Conservation (phyloP, 2,113 vertebrate species). For the Alectura lathami region DNA sequence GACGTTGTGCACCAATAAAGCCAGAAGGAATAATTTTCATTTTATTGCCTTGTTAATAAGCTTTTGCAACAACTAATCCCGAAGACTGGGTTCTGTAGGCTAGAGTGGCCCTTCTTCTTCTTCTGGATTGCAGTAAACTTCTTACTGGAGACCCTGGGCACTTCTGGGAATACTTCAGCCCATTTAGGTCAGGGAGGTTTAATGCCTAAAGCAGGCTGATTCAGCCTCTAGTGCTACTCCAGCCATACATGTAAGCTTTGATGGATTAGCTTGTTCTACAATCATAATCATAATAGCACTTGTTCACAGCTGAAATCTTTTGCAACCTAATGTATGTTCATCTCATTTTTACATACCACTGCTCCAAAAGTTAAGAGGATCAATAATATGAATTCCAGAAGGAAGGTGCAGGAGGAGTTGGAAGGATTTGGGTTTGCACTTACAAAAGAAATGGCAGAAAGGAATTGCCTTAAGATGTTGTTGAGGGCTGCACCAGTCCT, state of each 20-base stretch:
- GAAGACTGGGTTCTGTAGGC: background rate
- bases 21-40: conserved; percentile 42
- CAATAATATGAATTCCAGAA: background rate
- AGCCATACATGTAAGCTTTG: background rate
- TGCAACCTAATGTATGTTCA: background rate
- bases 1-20: conserved; percentile 58
- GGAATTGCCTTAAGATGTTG: background rate
- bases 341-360: background rate
- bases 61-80: conserved; percentile 30
- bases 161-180: background rate
- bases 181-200: background rate
- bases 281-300: background rate
- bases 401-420: background rate
- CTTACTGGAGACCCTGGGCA: background rate
- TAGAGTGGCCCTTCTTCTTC: background rate
- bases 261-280: conserved; percentile 1
- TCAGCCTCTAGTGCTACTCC: background rate
- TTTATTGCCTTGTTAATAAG: conserved; percentile 58
- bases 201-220: background rate
- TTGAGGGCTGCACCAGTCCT: background rate
- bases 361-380: conserved; percentile 9
- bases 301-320: background rate
- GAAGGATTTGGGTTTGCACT: background rate
- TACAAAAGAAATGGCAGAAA: conserved; percentile 4
- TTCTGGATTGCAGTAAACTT: background rate